Percentiles rank a stretch among this genome's conserved stretches.
These are phyloP conservation scores for Pantala flavescens DNA, from an alignment of 1,140 invertebrate species.

Conservation along the genomic window DNA sequence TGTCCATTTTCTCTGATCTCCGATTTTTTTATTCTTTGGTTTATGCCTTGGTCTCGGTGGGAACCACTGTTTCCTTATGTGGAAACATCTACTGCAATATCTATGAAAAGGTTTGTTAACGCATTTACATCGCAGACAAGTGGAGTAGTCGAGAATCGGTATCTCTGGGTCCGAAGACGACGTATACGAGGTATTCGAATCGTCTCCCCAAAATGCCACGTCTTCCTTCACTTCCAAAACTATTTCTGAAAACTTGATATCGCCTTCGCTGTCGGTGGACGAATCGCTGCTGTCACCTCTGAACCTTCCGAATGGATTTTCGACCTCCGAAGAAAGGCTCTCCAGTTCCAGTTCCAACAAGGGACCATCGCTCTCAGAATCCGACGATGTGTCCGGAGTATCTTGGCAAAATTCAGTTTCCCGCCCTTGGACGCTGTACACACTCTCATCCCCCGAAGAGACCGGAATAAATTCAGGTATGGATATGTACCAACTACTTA, in stretches of 20 bases:
- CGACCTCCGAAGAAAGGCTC: not conserved
- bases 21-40: too few species aligned
- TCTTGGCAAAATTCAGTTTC: not conserved
- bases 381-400: not conserved
- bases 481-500: too few species aligned
- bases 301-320: not conserved
- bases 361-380: not conserved
- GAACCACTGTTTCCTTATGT: constrained; percentile 33
- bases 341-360: not conserved
- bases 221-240: not conserved
- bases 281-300: too few species aligned
- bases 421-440: not conserved
- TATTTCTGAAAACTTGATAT: not conserved
- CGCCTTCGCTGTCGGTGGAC: too few species aligned
- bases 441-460: not conserved
- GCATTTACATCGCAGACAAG: constrained; percentile 48
- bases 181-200: not conserved
- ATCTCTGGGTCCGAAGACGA: constrained; percentile 38
- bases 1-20: too few species aligned
- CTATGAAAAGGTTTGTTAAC: constrained; percentile 48
- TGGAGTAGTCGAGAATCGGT: constrained; percentile 45
- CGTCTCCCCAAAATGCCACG: not conserved
- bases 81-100: constrained; percentile 55
- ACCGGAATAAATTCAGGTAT: not conserved
- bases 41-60: too few species aligned